Evolutionary conservation across 2,113 vertebrate genomes (phyloP), one percentile per base, ranked within the genome.

Genomic region (Phylloscopus trochilus): DNA sequence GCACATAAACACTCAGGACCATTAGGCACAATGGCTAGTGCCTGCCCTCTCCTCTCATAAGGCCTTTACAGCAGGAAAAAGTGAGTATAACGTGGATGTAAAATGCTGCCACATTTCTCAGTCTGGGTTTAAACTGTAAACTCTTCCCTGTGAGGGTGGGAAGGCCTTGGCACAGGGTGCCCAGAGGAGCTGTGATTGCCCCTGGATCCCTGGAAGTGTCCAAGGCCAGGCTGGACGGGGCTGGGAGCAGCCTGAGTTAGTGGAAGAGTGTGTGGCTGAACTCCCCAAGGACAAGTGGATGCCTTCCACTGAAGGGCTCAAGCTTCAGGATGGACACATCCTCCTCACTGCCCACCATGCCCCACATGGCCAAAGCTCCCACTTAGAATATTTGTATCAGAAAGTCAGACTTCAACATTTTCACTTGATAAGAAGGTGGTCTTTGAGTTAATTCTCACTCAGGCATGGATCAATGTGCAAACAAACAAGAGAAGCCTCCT

Each of bases 101-200:
- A 69, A 73, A 63, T n/a, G 31, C 51, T 67, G 33, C 35, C 73
- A 44, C 3, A 1, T 23, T 22, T 39, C 19, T 13, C 20, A 23
- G 0, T 39, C 55, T 28, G n/a, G 19, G 35, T 69, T 83, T 31
- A 19, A 83, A 43, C 6, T 43, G 47, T 6, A 41, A 49, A 23
- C 0, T 1, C 10, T 49, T 35, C 41, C 26, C 30, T 43, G 30
- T 0, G n/a, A 62, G 70, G 16, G 10, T 76, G 70, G 4, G 0
- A 0, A 59, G 20, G 43, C 17, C 49, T 43, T 88, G 58, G 75
- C 21, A 43, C 21, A 43, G 58, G 41, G 1, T 72, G 16, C 35
- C 30, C 75, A 75, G 39, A 41, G 30, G 0, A 82, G 53, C 53
- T 67, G 60, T n/a, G 60, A 60, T 53, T 52, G 33, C 28, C 13